A percentile compares a stretch with the other conserved stretches of the same genome.
Evolutionary conservation across 2,797 vertebrate species (phyloP).

Genomic region (Gallinago stenura): DNA sequence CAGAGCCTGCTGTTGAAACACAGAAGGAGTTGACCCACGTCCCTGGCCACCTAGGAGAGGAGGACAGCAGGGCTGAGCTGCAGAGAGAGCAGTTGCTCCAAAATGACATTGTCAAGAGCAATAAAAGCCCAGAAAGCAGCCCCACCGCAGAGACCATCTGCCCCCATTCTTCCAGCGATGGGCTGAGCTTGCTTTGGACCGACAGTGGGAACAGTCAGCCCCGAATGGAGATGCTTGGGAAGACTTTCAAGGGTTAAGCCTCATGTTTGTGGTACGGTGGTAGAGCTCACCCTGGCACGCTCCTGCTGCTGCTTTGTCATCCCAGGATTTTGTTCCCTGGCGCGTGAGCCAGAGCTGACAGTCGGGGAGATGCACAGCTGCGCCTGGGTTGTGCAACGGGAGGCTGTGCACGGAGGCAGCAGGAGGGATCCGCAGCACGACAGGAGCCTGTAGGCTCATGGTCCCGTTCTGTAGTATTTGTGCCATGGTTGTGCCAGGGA

Average conservation of each 20-base stretch:
- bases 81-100: neutral
- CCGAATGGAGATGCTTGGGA: neutral
- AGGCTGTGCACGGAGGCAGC: neutral
- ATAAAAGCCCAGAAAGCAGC: neutral
- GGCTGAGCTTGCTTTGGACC: neutral
- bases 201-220: accelerated
- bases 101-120: neutral
- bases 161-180: neutral
- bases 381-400: neutral
- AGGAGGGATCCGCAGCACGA: neutral
- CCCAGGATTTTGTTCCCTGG: neutral
- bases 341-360: neutral
- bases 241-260: neutral
- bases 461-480: neutral
- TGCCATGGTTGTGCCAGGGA: accelerated
- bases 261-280: neutral
- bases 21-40: neutral
- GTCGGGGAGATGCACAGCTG: neutral
- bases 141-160: accelerated
- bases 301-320: conserved; percentile 12
- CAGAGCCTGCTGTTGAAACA: accelerated
- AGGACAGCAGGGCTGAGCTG: neutral
- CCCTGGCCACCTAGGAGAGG: neutral
- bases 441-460: neutral
- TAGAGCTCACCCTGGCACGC: neutral